Evolutionary conservation across 2,797 vertebrate species (phyloP).

Genomic region (Poeciliopsis presidionis): DNA sequence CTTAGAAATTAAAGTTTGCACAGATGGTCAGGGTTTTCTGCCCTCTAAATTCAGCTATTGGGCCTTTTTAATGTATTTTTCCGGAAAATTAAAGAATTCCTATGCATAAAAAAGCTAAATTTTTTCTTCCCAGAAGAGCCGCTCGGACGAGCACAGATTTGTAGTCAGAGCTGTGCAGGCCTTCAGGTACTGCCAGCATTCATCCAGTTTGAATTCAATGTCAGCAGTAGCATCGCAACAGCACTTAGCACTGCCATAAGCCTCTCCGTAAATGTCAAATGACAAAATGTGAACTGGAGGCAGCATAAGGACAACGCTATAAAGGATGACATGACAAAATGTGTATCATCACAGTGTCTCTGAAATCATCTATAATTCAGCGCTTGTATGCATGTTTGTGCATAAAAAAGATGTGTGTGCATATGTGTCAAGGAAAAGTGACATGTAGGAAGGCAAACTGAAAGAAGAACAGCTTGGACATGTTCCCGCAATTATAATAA

Average conservation of each 20-base stretch:
- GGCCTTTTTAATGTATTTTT: background rate
- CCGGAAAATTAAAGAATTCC: background rate
- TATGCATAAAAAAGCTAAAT: background rate
- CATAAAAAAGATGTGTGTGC: conserved; percentile 19
- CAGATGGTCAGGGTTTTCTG: background rate
- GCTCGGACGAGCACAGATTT: conserved; percentile 29
- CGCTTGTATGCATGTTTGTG: conserved; percentile 37
- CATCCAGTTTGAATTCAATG: conserved; percentile 51
- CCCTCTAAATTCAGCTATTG: background rate
- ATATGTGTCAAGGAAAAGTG: conserved; percentile 47
- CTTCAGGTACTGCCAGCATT: conserved; percentile 51
- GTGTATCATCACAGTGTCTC: conserved; percentile 69
- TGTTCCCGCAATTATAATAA: conserved; percentile 60
- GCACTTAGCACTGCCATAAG: conserved; percentile 59
- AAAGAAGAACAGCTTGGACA: conserved; percentile 55
- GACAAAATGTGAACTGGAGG: conserved; percentile 74
- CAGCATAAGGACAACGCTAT: conserved; percentile 67
- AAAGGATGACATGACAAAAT: conserved; percentile 73
- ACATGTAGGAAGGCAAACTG: conserved; percentile 56
- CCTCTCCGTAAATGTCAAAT: conserved; percentile 75
- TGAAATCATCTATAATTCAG: conserved; percentile 77
- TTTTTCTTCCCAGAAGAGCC: conserved; percentile 3
- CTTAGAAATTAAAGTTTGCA: background rate
- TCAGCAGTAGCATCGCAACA: conserved; percentile 62
- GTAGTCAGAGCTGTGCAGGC: conserved; percentile 36